These are phyloP conservation scores for Bilobella aurantiaca DNA, from an alignment of 1,140 invertebrate genomes.

Conservation along the genomic window DNA sequence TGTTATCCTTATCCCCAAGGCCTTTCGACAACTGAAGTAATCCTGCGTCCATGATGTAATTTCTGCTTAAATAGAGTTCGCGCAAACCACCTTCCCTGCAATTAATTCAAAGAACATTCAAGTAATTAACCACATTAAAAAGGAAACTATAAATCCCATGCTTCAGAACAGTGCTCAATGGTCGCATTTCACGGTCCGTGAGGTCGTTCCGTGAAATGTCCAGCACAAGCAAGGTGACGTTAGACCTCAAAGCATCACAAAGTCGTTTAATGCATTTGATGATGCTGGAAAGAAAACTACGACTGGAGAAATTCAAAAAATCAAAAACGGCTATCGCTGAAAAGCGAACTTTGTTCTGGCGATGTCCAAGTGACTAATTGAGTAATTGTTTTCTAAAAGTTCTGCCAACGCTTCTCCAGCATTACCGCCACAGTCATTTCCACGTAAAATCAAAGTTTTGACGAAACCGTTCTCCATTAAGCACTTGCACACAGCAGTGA, in stretches of 20 bases:
- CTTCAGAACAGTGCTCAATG: no score
- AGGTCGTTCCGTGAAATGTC: conserved; percentile 29
- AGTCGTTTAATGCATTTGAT: conserved; percentile 12
- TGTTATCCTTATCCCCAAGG: conserved; percentile 19
- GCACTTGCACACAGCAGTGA: neutral
- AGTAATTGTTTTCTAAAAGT: neutral
- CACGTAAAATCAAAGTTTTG: neutral
- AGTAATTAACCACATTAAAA: no score
- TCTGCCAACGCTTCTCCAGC: neutral
- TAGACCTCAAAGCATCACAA: conserved; percentile 17
- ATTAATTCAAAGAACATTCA: no score
- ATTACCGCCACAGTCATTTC: neutral
- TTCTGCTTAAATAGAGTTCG: conserved; percentile 20
- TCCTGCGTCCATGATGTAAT: conserved; percentile 27
- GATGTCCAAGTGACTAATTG: neutral
- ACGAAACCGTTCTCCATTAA: neutral
- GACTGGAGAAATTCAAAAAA: neutral
- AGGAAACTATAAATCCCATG: no score
- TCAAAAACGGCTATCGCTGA: neutral
- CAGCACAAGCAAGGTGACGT: conserved; percentile 7
- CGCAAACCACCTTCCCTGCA: neutral
- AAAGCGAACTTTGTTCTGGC: neutral
- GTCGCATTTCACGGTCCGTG: conserved; percentile 24
- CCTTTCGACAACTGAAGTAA: conserved; percentile 11
- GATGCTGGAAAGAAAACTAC: conserved; percentile 17